These are phyloP conservation scores for Drosophila mauritiana DNA, from an alignment of 1,140 invertebrate genomes.

Conservation along the genomic window DNA sequence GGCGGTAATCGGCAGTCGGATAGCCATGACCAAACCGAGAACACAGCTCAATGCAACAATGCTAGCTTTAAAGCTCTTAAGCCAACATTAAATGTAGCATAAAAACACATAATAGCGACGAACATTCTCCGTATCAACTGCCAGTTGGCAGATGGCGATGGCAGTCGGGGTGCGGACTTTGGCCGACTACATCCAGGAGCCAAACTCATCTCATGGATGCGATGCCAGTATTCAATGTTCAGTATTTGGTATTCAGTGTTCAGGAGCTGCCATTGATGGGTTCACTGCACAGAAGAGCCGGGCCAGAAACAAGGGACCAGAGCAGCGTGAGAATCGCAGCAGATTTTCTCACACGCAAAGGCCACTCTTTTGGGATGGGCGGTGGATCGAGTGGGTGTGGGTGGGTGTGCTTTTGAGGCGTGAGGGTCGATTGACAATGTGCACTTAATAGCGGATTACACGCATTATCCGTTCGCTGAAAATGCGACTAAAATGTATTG, in stretches of 20 bases:
- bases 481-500: constrained; percentile 83
- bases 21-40: constrained; percentile 28
- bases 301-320: constrained; percentile 38
- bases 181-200: constrained; percentile 45
- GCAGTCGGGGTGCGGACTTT: constrained; percentile 10
- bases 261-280: constrained; percentile 62
- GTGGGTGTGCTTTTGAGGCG: background rate
- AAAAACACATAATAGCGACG: constrained; percentile 82
- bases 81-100: constrained; percentile 85
- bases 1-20: constrained; percentile 10
- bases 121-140: constrained; percentile 28
- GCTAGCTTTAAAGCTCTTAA: constrained; percentile 84
- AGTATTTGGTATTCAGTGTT: constrained; percentile 37
- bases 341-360: constrained; percentile 79
- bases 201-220: constrained; percentile 28
- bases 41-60: constrained; percentile 72
- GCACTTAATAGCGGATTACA: constrained; percentile 84
- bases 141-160: too few species aligned
- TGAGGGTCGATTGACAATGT: constrained; percentile 74
- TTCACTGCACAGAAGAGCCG: constrained; percentile 67
- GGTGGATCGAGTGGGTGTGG: background rate
- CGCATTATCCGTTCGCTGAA: constrained; percentile 79
- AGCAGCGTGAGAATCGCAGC: constrained; percentile 80
- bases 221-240: constrained; percentile 32
- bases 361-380: constrained; percentile 22